A percentile compares a stretch with the other conserved stretches of the same genome.
Conservation (phyloP, 2,888 invertebrate species). For the Isoperla grammatica region DNA sequence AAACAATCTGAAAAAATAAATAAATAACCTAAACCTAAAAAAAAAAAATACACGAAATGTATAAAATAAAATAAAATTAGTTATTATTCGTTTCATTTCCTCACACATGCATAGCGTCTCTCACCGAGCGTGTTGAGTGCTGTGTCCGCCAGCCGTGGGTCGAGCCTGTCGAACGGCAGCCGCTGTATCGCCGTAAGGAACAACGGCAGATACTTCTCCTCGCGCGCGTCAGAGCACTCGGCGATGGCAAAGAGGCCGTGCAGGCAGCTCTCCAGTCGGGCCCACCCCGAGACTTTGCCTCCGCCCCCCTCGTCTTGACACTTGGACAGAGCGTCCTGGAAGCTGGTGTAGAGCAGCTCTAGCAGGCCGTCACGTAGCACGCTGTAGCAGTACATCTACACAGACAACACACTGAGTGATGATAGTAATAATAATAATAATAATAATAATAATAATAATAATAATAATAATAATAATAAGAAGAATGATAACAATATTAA, state of each 20-base stretch:
- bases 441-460: too few relatives aligned
- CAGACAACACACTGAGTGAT: slow-evolving; percentile 24
- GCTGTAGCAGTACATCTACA: slow-evolving; percentile 77
- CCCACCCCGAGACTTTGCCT: slow-evolving; percentile 39
- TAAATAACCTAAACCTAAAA: too few relatives aligned
- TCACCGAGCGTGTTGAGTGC: slow-evolving; percentile 70
- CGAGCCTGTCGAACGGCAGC: slow-evolving; percentile 56
- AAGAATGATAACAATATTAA: too few relatives aligned
- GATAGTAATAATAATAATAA: too few relatives aligned
- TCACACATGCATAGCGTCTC: too few relatives aligned
- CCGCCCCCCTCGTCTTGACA: slow-evolving; percentile 38
- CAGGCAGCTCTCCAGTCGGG: slow-evolving; percentile 59
- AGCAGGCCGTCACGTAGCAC: slow-evolving; percentile 71
- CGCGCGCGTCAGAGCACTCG: slow-evolving; percentile 55
- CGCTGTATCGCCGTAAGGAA: slow-evolving; percentile 56
- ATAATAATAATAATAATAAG: too few relatives aligned
- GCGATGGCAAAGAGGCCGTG: slow-evolving; percentile 60
- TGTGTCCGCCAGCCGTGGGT: slow-evolving; percentile 60
- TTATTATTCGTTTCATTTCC: too few relatives aligned
- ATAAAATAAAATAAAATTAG: too few relatives aligned
- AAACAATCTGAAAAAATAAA: too few relatives aligned
- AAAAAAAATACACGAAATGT: too few relatives aligned
- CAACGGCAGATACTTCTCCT: slow-evolving; percentile 52
- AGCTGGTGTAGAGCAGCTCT: slow-evolving; percentile 59
- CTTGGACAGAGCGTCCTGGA: slow-evolving; percentile 51